Percentiles rank a stretch among this genome's conserved stretches.
These are phyloP conservation scores for Aphelenchoides bicaudatus DNA, from an alignment of 2,888 invertebrate species.

Conservation along the genomic window DNA sequence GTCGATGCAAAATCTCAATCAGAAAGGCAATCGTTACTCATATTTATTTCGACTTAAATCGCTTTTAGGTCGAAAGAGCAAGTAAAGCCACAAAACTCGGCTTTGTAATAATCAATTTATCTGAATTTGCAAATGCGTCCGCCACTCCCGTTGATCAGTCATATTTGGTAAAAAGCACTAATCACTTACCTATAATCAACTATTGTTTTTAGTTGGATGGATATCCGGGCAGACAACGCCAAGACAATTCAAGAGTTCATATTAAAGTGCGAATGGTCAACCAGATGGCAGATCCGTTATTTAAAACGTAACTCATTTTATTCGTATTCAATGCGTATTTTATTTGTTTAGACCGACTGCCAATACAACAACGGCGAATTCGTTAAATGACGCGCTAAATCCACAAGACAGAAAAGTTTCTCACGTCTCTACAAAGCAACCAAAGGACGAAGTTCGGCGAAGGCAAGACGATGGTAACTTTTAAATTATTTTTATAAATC, in stretches of 20 bases:
- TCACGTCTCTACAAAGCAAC: not conserved
- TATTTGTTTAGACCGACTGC: no score
- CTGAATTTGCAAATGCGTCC: conserved; percentile 91
- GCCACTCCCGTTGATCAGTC: conserved; percentile 72
- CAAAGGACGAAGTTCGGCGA: conserved; percentile 5
- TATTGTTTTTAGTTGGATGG: no score
- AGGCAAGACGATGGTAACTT: not conserved
- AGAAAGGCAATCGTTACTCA: conserved; percentile 71
- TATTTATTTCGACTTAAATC: conserved; percentile 12
- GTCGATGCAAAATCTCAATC: conserved; percentile 86
- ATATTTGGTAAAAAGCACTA: no score
- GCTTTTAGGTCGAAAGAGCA: conserved; percentile 69
- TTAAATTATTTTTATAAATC: conserved; percentile 9
- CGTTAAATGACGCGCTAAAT: conserved; percentile 27
- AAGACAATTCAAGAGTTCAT: conserved; percentile 76
- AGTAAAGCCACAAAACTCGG: conserved; percentile 90
- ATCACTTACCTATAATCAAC: no score
- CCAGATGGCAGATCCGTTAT: conserved; percentile 89
- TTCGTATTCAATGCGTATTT: no score
- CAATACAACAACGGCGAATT: conserved; percentile 2
- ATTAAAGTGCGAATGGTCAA: conserved; percentile 76
- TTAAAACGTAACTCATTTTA: conserved; percentile 92
- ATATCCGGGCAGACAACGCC: conserved; percentile 80
- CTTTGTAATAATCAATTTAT: conserved; percentile 92
- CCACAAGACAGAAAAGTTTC: conserved; percentile 34